A percentile compares a stretch with the other conserved stretches of the same genome.
phyloP scores from a whole-genome alignment of 2,797 vertebrate genomes.

The Sebastes hubbsi region DNA sequence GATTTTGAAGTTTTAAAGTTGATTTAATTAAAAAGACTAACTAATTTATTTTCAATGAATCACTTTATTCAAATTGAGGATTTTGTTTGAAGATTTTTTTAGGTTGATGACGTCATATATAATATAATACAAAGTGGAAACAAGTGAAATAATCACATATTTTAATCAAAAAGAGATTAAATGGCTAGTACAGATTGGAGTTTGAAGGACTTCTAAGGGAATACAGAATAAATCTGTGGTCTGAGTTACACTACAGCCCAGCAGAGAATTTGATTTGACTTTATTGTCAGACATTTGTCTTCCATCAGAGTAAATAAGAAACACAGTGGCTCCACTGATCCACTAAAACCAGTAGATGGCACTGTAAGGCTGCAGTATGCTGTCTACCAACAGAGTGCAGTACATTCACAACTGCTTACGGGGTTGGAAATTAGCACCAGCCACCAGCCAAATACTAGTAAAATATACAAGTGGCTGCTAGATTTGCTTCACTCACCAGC shows the following conservation, averaged over 20 bases:
- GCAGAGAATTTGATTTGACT: background rate
- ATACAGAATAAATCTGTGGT: background rate
- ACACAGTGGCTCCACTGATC: background rate
- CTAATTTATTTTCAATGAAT: no score
- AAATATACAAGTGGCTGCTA: no score
- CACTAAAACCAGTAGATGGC: conserved; percentile 47
- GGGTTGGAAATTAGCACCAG: no score
- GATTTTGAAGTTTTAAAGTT: no score
- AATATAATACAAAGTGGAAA: no score
- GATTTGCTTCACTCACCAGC: no score
- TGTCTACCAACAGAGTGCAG: no score
- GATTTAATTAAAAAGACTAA: no score
- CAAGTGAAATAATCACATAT: background rate
- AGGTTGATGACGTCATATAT: no score
- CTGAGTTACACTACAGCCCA: background rate
- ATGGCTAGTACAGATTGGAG: background rate
- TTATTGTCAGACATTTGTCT: background rate
- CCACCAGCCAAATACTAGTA: no score
- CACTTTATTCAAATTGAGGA: no score
- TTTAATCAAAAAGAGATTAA: background rate
- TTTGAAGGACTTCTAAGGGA: background rate
- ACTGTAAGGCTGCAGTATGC: conserved; percentile 9
- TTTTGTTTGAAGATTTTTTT: no score
- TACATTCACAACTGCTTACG: background rate
- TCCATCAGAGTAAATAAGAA: background rate